These are phyloP conservation scores for Psammodynastes pulverulentus DNA, from an alignment of 2,113 vertebrate species.

Conservation along the genomic window DNA sequence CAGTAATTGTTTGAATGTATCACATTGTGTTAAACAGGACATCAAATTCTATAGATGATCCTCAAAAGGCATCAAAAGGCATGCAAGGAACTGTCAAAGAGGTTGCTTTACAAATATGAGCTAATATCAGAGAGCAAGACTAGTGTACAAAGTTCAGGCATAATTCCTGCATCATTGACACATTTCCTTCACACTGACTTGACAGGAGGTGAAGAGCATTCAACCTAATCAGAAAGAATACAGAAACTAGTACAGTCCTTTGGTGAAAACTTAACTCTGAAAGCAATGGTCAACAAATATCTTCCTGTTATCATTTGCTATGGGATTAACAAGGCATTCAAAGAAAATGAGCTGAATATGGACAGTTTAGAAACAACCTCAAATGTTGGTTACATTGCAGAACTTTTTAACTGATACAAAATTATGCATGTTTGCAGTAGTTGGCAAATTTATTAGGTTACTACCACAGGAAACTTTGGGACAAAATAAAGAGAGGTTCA, in stretches of 20 bases:
- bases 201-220: conserved; percentile 21
- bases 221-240: conserved; percentile 27
- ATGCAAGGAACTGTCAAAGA: background rate
- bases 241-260: conserved; percentile 1
- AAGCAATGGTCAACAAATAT: conserved; percentile 26
- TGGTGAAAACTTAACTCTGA: conserved; percentile 13
- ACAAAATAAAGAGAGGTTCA: background rate
- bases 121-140: conserved; percentile 14
- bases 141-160: conserved; percentile 23
- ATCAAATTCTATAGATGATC: background rate
- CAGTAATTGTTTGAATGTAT: background rate
- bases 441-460: background rate
- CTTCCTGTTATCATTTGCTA: conserved; percentile 14
- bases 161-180: background rate
- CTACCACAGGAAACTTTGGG: background rate
- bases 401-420: background rate
- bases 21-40: background rate
- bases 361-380: background rate
- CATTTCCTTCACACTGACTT: conserved; percentile 7
- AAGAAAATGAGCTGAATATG: background rate
- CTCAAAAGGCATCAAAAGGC: rapidly evolving
- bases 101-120: conserved; percentile 26
- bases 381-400: background rate
- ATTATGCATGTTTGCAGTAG: background rate
- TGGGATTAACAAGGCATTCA: background rate